Evolutionary conservation across 2,888 invertebrate species (phyloP).

Genomic region (Yponomeuta evonymella): DNA sequence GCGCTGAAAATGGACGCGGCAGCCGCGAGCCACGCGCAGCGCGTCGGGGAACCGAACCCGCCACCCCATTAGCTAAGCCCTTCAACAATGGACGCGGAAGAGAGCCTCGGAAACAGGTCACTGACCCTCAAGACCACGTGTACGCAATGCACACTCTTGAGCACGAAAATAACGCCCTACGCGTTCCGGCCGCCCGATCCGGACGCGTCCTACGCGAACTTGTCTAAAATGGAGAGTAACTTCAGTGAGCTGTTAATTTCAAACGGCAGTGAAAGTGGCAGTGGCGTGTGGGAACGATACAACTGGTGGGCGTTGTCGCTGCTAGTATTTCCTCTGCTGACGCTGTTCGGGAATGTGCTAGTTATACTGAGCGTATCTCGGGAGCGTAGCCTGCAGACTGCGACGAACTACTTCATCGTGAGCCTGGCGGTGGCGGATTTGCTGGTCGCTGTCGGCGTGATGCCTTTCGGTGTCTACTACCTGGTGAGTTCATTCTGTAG

Average conservation of each 20-base stretch:
- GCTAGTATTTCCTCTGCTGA: slow-evolving; percentile 92
- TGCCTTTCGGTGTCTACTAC: slow-evolving; percentile 99
- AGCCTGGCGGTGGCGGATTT: slow-evolving; percentile 97
- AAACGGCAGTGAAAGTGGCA: slow-evolving; percentile 47
- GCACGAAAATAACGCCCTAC: slow-evolving; percentile 5
- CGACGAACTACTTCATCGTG: slow-evolving; percentile 99
- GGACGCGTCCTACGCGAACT: slow-evolving; percentile 5
- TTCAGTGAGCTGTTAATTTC: slow-evolving; percentile 38
- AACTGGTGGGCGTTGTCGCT: slow-evolving; percentile 93
- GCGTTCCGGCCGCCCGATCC: slow-evolving; percentile 5
- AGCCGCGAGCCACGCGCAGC: background rate
- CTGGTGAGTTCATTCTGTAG: slow-evolving; percentile 84
- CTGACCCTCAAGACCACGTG: slow-evolving; percentile 9
- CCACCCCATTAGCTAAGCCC: background rate
- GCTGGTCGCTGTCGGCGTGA: slow-evolving; percentile 96
- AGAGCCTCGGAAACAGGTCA: slow-evolving; percentile 12
- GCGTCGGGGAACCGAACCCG: background rate
- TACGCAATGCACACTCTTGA: background rate
- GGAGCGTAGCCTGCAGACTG: slow-evolving; percentile 94
- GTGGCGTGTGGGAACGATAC: slow-evolving; percentile 63
- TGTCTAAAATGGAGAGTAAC: slow-evolving; percentile 33
- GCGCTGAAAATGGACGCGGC: slow-evolving; percentile 9
- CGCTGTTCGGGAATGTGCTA: slow-evolving; percentile 96
- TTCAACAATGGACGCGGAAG: slow-evolving; percentile 7
- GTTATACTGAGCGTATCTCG: slow-evolving; percentile 95